Evolutionary conservation across 2,797 vertebrate genomes (phyloP).

Genomic region (Scarus forsteni): DNA sequence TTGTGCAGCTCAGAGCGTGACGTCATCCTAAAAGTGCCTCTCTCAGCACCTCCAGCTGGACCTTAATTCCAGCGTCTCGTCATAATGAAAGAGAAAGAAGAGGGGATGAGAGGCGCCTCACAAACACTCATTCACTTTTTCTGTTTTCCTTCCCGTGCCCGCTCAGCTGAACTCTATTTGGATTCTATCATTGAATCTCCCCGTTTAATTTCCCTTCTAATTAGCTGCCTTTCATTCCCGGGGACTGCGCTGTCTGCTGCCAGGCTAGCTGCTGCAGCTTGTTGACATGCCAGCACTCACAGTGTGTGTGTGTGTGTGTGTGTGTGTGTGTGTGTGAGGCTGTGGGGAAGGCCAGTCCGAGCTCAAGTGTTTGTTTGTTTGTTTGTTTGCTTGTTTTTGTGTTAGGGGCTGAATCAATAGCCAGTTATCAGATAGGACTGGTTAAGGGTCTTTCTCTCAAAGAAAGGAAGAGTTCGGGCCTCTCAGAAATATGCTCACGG

Average conservation of each 20-base stretch:
- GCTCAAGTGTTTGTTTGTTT: constrained; percentile 15
- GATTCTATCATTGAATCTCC: constrained; percentile 60
- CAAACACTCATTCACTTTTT: constrained; percentile 22
- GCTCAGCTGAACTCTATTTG: constrained; percentile 64
- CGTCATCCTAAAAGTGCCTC: no score
- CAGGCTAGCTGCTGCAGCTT: constrained; percentile 46
- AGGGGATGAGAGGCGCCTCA: constrained; percentile 1
- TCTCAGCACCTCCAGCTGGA: no score
- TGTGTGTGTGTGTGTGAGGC: constrained; percentile 12
- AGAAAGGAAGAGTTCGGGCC: constrained; percentile 39
- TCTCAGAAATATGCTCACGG: constrained; percentile 44
- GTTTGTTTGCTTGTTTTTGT: constrained; percentile 15
- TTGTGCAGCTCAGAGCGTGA: no score
- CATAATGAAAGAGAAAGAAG: not conserved
- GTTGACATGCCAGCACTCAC: constrained; percentile 49
- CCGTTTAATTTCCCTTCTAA: constrained; percentile 70
- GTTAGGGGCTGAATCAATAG: constrained; percentile 67
- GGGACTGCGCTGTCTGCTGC: constrained; percentile 46
- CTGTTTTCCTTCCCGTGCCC: constrained; percentile 39
- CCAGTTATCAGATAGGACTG: constrained; percentile 53
- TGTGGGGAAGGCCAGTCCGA: constrained; percentile 3
- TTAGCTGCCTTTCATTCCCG: constrained; percentile 67
- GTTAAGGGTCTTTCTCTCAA: constrained; percentile 42
- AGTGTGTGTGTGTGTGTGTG: not conserved
- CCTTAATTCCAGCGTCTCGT: no score